phyloP scores from a whole-genome alignment of 2,888 invertebrate genomes.

The Pantelozetes paolii region DNA sequence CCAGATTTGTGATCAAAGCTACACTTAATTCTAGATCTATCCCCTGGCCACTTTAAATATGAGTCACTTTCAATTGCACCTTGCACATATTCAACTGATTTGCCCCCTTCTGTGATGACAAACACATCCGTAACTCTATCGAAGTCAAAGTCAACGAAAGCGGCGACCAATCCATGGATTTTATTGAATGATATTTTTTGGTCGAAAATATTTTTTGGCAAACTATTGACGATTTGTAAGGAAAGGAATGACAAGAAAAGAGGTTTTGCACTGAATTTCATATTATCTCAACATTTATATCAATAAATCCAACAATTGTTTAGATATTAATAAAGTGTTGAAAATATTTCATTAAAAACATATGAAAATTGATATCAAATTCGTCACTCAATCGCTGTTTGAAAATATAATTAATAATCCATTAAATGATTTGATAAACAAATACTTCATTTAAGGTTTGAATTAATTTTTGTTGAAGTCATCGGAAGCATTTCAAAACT shows the following conservation, averaged over 20 bases:
- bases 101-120: conserved; percentile 63
- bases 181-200: not conserved
- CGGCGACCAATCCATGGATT: conserved; percentile 61
- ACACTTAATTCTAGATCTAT: not conserved
- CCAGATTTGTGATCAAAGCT: not conserved
- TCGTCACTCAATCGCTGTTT: no score
- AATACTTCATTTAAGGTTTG: no score
- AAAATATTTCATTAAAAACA: no score
- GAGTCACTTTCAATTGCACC: no score
- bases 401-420: no score
- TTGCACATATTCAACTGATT: conserved; percentile 56
- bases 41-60: no score
- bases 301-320: no score
- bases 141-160: conserved; percentile 93
- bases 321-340: no score
- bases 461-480: no score
- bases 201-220: not conserved
- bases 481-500: no score
- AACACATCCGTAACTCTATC: conserved; percentile 91
- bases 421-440: no score
- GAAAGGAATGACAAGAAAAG: not conserved
- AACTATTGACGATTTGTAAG: not conserved
- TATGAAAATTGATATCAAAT: no score
- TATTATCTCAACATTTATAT: not conserved
- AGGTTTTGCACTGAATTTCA: not conserved